A percentile compares a stretch with the other conserved stretches of the same genome.
Evolutionary conservation across 37 sponge, comb jelly and placozoan species (phyloP).

Genomic region (Oopsacas minuta): DNA sequence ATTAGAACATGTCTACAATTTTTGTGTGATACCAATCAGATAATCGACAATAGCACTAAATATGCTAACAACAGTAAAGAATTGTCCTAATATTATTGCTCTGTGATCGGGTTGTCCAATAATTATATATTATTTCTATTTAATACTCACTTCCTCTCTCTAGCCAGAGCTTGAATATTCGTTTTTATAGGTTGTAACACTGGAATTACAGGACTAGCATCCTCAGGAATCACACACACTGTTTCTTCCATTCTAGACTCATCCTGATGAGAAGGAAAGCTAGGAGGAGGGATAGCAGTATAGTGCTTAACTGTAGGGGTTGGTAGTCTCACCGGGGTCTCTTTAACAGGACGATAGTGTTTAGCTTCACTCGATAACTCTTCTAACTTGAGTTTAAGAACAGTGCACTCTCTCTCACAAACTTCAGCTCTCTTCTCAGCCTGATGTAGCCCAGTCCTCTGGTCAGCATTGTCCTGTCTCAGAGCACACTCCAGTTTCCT

Average conservation of each 20-base stretch:
- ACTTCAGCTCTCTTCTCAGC: background rate
- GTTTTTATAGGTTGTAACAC: background rate
- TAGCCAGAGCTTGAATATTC: background rate
- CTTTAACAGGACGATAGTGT: background rate
- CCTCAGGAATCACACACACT: background rate
- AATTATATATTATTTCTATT: background rate
- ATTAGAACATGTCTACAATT: too few relatives aligned
- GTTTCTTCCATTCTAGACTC: background rate
- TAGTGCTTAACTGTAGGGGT: background rate
- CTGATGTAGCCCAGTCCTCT: background rate
- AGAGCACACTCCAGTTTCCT: background rate
- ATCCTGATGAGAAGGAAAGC: background rate
- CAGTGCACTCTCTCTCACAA: background rate
- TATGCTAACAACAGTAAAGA: background rate
- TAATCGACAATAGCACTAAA: background rate
- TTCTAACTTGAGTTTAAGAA: background rate
- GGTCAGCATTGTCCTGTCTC: background rate
- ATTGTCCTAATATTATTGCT: background rate
- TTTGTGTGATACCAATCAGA: too few relatives aligned
- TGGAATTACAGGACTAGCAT: background rate
- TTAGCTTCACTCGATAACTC: background rate
- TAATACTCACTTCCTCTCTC: background rate
- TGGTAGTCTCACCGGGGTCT: background rate
- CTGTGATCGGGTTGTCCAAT: background rate
- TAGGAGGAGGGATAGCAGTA: background rate